Evolutionary conservation across 2,113 vertebrate genomes (phyloP).

Genomic region (Nestor notabilis): DNA sequence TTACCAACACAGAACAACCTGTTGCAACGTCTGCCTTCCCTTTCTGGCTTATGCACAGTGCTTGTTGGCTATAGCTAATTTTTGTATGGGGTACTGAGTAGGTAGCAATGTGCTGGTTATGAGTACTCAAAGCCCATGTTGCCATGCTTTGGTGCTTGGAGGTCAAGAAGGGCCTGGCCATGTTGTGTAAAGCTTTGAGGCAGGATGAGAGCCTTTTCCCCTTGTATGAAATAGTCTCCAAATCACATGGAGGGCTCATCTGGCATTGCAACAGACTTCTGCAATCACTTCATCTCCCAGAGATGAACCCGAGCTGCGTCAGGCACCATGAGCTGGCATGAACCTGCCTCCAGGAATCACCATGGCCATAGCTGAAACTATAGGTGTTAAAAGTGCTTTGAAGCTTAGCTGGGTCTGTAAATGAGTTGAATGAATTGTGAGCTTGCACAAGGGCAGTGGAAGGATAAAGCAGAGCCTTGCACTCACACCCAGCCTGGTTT

Average conservation of each 20-base stretch:
- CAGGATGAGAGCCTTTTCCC: not conserved
- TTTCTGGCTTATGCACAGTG: not conserved
- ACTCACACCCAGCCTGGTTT: not conserved
- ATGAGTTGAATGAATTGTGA: not conserved
- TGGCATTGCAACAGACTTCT: not conserved
- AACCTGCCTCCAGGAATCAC: not conserved
- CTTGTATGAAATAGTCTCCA: not conserved
- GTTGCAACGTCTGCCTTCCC: not conserved
- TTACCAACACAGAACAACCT: not conserved
- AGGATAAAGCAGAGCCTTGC: not conserved
- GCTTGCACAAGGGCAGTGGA: not conserved
- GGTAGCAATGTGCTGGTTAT: not conserved
- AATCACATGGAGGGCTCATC: not conserved
- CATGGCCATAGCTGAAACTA: not conserved
- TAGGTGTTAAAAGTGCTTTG: not conserved
- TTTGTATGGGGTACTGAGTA: not conserved
- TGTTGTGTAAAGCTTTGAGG: not conserved
- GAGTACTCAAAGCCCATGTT: not conserved
- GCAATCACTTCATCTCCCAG: not conserved
- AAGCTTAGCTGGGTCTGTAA: not conserved
- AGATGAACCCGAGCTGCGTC: rapidly evolving
- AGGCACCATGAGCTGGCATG: not conserved
- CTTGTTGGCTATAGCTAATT: not conserved
- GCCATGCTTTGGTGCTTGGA: not conserved
- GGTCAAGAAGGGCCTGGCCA: not conserved